phyloP scores from a whole-genome alignment of 2,797 vertebrate genomes.

The Champsocephalus esox region DNA sequence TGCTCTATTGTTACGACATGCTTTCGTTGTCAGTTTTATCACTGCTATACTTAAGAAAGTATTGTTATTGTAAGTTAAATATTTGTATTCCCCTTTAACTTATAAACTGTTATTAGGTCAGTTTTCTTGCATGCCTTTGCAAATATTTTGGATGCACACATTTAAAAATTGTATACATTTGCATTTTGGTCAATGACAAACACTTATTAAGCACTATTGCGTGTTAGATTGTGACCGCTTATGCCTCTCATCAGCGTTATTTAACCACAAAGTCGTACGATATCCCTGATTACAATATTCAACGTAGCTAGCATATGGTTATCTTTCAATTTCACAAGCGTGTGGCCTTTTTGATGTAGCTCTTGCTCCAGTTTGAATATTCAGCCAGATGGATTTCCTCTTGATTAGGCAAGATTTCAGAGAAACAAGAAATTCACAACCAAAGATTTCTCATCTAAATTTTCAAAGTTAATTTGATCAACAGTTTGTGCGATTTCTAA shows the following conservation, averaged over 20 bases:
- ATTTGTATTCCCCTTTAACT: constrained; percentile 55
- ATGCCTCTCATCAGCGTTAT: constrained; percentile 64
- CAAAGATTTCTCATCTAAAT: constrained; percentile 64
- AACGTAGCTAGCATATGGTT: constrained; percentile 46
- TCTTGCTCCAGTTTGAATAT: constrained; percentile 46
- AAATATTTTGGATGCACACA: constrained; percentile 62
- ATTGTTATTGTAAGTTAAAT: constrained; percentile 72
- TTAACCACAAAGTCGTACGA: constrained; percentile 30
- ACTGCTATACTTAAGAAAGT: constrained; percentile 62
- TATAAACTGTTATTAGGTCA: constrained; percentile 59
- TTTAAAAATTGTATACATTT: constrained; percentile 54
- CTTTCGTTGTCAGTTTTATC: constrained; percentile 54
- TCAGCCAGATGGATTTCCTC: constrained; percentile 41
- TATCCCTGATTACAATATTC: constrained; percentile 41
- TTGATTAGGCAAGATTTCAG: constrained; percentile 46
- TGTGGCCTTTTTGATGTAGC: constrained; percentile 75
- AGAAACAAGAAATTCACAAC: constrained; percentile 47
- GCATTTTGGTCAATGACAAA: constrained; percentile 46
- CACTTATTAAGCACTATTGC: constrained; percentile 46
- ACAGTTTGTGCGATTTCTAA: constrained; percentile 2
- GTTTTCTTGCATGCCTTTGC: constrained; percentile 65
- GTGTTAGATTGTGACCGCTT: constrained; percentile 75
- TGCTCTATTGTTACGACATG: constrained; percentile 52
- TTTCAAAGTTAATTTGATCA: constrained; percentile 27
- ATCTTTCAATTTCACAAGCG: constrained; percentile 53